Conservation (phyloP, 2,888 invertebrate genomes). For the Hydriomena furcata region DNA sequence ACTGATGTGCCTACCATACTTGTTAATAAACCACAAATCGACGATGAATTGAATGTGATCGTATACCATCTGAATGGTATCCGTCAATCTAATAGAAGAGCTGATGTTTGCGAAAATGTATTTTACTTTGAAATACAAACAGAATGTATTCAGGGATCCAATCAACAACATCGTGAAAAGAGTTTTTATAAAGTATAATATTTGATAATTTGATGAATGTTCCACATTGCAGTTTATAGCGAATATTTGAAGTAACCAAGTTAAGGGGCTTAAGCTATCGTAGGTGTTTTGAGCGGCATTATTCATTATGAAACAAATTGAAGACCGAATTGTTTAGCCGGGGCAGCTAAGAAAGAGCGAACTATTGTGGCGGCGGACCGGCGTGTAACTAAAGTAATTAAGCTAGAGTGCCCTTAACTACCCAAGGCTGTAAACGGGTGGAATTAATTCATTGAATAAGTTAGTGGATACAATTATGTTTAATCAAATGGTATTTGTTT, state of each 20-base stretch:
- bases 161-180: conserved; percentile 32
- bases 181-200: conserved; percentile 13
- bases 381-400: conserved; percentile 14
- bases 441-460: neutral
- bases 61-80: conserved; percentile 54
- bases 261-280: conserved; percentile 45
- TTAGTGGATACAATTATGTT: no score
- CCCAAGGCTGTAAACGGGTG: neutral
- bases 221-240: conserved; percentile 45
- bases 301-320: conserved; percentile 7
- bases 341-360: neutral
- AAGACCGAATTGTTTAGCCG: neutral
- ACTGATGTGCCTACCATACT: conserved; percentile 55
- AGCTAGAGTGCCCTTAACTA: conserved; percentile 1
- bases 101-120: conserved; percentile 42
- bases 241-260: conserved; percentile 53
- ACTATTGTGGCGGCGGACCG: neutral
- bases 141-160: conserved; percentile 41
- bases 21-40: conserved; percentile 59
- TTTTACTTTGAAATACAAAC: conserved; percentile 53
- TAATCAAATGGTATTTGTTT: no score
- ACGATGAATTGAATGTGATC: conserved; percentile 59
- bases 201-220: conserved; percentile 14
- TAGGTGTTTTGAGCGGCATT: conserved; percentile 24
- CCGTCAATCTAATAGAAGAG: conserved; percentile 57